phyloP scores from a whole-genome alignment of 2,113 vertebrate genomes.

The Thamnophis sirtalis region DNA sequence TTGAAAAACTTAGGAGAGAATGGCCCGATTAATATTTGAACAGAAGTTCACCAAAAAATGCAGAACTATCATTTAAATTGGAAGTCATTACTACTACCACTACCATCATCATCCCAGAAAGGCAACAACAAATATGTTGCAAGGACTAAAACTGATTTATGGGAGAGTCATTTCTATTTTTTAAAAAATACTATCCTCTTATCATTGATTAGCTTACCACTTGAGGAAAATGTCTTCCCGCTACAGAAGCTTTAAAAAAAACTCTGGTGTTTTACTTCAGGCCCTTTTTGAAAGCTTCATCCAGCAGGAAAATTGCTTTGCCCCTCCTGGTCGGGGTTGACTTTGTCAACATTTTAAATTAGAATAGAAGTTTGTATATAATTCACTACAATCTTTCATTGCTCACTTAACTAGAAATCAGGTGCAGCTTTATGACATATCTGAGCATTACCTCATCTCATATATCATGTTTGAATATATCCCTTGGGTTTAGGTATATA shows the following conservation, averaged over 20 bases:
- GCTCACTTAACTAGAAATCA: not conserved
- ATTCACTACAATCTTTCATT: not conserved
- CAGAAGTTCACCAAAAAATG: not conserved
- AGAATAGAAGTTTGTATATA: not conserved
- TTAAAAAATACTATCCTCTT: not conserved
- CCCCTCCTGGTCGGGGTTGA: not conserved
- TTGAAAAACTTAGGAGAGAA: not conserved
- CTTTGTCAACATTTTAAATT: not conserved
- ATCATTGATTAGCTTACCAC: not conserved
- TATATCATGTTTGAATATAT: not conserved
- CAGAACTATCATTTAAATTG: not conserved
- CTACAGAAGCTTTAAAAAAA: not conserved
- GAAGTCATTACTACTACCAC: not conserved
- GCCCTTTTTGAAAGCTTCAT: not conserved
- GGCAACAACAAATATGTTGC: not conserved
- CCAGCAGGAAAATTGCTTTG: not conserved
- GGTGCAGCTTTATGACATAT: not conserved
- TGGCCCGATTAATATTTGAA: not conserved
- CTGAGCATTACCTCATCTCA: not conserved
- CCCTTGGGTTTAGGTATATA: not conserved
- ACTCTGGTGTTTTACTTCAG: not conserved
- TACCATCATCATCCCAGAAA: not conserved
- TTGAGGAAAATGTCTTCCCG: not conserved
- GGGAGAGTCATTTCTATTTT: not conserved
- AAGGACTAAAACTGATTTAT: not conserved